Evolutionary conservation across 2,113 vertebrate species (phyloP).

Genomic region (Zeus faber): DNA sequence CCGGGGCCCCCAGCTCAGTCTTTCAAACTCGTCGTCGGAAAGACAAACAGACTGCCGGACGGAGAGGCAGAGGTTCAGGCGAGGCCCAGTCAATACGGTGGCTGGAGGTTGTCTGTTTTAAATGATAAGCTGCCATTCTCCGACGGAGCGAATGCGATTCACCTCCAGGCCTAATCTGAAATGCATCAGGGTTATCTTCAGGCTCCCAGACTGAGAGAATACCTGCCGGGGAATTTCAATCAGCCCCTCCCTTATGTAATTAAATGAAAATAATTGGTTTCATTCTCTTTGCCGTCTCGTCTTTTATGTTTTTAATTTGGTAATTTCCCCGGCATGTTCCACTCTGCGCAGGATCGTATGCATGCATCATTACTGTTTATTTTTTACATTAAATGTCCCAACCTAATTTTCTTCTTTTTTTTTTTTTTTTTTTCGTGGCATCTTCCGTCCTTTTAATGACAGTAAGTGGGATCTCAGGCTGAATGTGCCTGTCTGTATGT

Average conservation of each 20-base stretch:
- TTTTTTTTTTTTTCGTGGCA: conserved; percentile 60
- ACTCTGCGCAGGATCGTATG: conserved; percentile 12
- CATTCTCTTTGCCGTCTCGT: conserved; percentile 40
- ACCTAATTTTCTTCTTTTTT: conserved; percentile 51
- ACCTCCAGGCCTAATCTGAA: conserved; percentile 55
- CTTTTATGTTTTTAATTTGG: conserved; percentile 20
- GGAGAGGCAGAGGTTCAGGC: background rate
- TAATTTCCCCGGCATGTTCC: conserved; percentile 20
- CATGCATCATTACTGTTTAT: conserved; percentile 32
- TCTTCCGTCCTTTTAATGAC: conserved; percentile 50
- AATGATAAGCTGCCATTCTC: conserved; percentile 51
- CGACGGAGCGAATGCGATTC: conserved; percentile 32
- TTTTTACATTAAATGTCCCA: conserved; percentile 55
- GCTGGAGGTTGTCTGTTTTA: conserved; percentile 34
- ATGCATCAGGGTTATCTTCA: conserved; percentile 68
- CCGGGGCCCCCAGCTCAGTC: too few relatives aligned
- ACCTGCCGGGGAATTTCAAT: conserved; percentile 63
- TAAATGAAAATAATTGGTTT: conserved; percentile 65
- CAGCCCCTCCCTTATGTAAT: conserved; percentile 57
- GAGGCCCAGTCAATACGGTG: conserved; percentile 5
- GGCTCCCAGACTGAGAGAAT: conserved; percentile 50
- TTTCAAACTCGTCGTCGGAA: background rate
- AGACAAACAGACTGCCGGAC: conserved; percentile 12
- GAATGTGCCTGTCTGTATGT: conserved; percentile 17
- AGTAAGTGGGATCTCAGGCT: conserved; percentile 56